Evolutionary conservation across 1,140 invertebrate species (phyloP).

Genomic region (Drosophila baimaii): DNA sequence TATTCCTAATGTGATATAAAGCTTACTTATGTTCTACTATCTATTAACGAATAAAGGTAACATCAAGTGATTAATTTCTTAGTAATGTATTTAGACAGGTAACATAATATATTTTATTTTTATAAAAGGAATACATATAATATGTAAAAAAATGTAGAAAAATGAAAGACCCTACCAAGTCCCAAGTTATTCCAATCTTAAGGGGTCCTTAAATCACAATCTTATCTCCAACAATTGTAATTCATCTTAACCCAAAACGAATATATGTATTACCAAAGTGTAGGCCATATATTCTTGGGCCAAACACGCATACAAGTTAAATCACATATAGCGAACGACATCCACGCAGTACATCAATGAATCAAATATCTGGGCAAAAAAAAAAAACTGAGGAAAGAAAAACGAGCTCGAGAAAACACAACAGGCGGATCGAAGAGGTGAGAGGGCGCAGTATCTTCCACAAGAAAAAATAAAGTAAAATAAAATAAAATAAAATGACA

Average conservation of each 20-base stretch:
- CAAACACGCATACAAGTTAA: constrained; percentile 13
- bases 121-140: too few species aligned
- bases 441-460: constrained; percentile 72
- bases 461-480: constrained; percentile 15
- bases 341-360: constrained; percentile 78
- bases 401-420: constrained; percentile 14
- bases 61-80: not conserved
- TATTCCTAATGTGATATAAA: not conserved
- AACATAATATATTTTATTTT: not conserved
- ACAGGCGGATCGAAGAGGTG: constrained; percentile 50
- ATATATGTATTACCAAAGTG: constrained; percentile 15
- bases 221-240: constrained; percentile 2
- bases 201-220: constrained; percentile 19
- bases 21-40: not conserved
- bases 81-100: not conserved
- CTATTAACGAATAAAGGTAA: not conserved
- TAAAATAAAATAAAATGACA: constrained; percentile 19
- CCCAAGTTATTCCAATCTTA: too few species aligned
- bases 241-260: constrained; percentile 9
- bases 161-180: too few species aligned
- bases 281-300: constrained; percentile 22
- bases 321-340: constrained; percentile 45
- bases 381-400: constrained; percentile 45
- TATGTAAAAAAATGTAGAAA: too few species aligned
- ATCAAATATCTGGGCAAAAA: constrained; percentile 63